phyloP scores from a whole-genome alignment of 2,113 vertebrate species.

The Montifringilla adamsi region DNA sequence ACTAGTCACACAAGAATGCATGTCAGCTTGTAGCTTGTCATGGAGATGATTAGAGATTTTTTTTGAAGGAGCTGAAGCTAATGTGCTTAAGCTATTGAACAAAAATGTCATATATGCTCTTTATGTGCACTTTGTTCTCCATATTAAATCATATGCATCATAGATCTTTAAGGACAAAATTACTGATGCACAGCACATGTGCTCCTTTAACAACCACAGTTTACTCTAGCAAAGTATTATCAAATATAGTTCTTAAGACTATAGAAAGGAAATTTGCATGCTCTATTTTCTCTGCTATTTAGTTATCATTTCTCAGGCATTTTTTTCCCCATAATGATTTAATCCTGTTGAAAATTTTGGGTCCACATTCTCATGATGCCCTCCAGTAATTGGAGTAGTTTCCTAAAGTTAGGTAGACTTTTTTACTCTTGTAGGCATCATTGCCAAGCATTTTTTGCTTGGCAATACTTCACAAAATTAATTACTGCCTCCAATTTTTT shows the following conservation, averaged over 20 bases:
- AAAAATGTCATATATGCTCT: slow-evolving; percentile 32
- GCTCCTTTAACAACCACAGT: not conserved
- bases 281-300: not conserved
- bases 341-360: not conserved
- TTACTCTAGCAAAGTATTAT: not conserved
- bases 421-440: not conserved
- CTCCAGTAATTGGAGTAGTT: accelerated
- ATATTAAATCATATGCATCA: slow-evolving; percentile 52
- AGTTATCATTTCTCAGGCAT: not conserved
- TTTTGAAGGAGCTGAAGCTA: not conserved
- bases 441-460: not conserved
- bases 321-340: not conserved
- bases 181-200: not conserved
- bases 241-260: not conserved
- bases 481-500: not conserved
- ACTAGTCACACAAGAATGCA: slow-evolving; percentile 22
- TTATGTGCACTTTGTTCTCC: slow-evolving; percentile 2
- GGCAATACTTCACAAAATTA: not conserved
- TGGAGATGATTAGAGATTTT: not conserved
- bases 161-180: slow-evolving; percentile 42
- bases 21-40: slow-evolving; percentile 23
- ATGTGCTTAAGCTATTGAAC: slow-evolving; percentile 13
- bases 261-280: not conserved
- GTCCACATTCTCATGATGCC: not conserved
- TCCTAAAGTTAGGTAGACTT: not conserved